A percentile compares a stretch with the other conserved stretches of the same genome.
Evolutionary conservation across 1,140 invertebrate species (phyloP).

Genomic region (Brachionus paranguensis): DNA sequence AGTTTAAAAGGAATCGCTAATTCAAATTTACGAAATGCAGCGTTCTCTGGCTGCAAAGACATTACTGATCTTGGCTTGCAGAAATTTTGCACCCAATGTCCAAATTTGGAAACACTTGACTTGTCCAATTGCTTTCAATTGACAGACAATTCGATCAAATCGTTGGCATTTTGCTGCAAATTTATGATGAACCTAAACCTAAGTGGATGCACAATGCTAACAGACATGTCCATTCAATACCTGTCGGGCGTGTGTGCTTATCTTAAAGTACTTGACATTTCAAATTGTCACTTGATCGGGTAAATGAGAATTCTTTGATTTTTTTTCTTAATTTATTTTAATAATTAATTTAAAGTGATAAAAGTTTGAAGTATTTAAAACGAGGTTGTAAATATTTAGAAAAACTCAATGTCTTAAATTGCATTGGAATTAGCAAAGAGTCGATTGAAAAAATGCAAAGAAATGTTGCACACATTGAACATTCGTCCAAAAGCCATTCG

Average conservation of each 20-base stretch:
- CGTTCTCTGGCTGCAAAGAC: conserved; percentile 44
- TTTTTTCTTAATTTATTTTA: background rate
- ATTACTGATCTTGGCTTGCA: conserved; percentile 55
- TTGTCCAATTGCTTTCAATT: conserved; percentile 54
- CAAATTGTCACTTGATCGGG: conserved; percentile 53
- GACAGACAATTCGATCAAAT: conserved; percentile 56
- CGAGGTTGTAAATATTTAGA: conserved; percentile 53
- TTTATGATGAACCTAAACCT: conserved; percentile 51
- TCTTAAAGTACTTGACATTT: conserved; percentile 50
- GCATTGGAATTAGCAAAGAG: conserved; percentile 46
- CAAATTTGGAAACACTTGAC: conserved; percentile 52
- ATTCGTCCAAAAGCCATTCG: background rate
- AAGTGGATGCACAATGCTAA: conserved; percentile 53
- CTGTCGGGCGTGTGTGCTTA: conserved; percentile 55
- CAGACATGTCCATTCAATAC: conserved; percentile 55
- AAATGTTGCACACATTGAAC: conserved; percentile 4
- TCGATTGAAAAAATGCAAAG: conserved; percentile 25
- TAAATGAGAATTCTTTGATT: conserved; percentile 42
- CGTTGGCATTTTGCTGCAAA: conserved; percentile 55
- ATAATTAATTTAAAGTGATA: conserved; percentile 47
- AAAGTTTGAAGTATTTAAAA: conserved; percentile 52
- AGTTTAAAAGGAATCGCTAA: conserved; percentile 39
- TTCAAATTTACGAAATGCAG: background rate
- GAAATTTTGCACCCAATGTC: conserved; percentile 56
- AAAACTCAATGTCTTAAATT: conserved; percentile 49